phyloP scores from a whole-genome alignment of 2,888 invertebrate genomes.

The Diarsia mendica region DNA sequence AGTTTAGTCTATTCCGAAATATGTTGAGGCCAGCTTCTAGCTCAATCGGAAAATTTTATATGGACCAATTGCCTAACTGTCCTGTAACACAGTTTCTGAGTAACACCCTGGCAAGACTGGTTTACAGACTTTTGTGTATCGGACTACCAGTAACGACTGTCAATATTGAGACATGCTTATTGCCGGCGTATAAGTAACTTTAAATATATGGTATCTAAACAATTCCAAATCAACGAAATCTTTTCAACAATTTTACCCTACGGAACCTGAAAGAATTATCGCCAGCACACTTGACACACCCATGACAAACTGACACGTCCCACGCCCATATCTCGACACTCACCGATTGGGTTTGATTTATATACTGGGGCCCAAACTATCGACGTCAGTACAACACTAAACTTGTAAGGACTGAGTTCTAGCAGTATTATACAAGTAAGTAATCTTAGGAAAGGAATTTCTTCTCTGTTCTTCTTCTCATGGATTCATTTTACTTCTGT shows the following conservation, averaged over 20 bases:
- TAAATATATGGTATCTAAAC: too few species aligned
- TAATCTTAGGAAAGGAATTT: conserved; percentile 18
- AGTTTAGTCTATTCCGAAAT: too few species aligned
- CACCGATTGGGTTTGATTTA: conserved; percentile 77
- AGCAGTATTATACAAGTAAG: conserved; percentile 44
- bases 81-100: too few species aligned
- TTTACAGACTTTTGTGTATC: too few species aligned
- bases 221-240: background rate
- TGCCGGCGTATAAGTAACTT: too few species aligned
- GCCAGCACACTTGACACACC: conserved; percentile 52
- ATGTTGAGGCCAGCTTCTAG: too few species aligned
- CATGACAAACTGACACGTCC: conserved; percentile 68
- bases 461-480: background rate
- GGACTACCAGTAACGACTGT: too few species aligned
- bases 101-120: too few species aligned
- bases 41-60: too few species aligned
- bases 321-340: conserved; percentile 70
- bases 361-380: conserved; percentile 67
- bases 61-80: too few species aligned
- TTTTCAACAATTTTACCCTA: conserved; percentile 22
- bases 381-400: conserved; percentile 64
- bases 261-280: conserved; percentile 41
- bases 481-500: background rate
- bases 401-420: conserved; percentile 51
- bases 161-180: too few species aligned